These are phyloP conservation scores for Eclectus roratus DNA, from an alignment of 2,113 vertebrate species.

Conservation along the genomic window DNA sequence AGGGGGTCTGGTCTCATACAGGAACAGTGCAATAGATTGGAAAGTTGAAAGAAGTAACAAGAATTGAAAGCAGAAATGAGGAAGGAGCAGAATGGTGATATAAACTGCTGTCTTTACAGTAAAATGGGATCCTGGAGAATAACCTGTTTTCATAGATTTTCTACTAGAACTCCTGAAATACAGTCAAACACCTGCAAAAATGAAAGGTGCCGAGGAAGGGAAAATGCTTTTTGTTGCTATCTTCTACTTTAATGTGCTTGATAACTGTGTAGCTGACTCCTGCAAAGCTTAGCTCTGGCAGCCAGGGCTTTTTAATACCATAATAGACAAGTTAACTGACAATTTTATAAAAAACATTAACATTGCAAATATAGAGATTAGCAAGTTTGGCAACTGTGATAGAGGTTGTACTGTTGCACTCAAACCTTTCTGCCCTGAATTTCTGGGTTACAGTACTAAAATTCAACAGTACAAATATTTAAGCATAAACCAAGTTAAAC, in stretches of 20 bases:
- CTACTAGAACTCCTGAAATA: not conserved
- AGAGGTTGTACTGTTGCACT: not conserved
- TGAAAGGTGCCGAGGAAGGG: not conserved
- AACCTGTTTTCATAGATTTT: not conserved
- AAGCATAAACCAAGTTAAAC: not conserved
- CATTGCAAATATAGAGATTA: conserved; percentile 32
- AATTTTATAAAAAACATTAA: conserved; percentile 28
- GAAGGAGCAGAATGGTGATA: not conserved
- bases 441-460: not conserved
- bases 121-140: not conserved
- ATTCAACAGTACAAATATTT: conserved; percentile 28
- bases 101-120: not conserved
- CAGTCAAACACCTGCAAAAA: not conserved
- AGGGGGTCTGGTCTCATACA: not conserved
- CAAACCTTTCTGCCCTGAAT: not conserved
- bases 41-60: not conserved
- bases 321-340: conserved; percentile 9
- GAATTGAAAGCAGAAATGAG: not conserved
- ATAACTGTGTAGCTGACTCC: not conserved
- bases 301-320: not conserved
- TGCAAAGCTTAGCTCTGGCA: conserved; percentile 2
- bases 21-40: not conserved
- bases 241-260: not conserved
- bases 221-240: not conserved
- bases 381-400: not conserved